Base-by-base conservation (phyloP, 2,113 vertebrate species). In the Felis chaus region DNA sequence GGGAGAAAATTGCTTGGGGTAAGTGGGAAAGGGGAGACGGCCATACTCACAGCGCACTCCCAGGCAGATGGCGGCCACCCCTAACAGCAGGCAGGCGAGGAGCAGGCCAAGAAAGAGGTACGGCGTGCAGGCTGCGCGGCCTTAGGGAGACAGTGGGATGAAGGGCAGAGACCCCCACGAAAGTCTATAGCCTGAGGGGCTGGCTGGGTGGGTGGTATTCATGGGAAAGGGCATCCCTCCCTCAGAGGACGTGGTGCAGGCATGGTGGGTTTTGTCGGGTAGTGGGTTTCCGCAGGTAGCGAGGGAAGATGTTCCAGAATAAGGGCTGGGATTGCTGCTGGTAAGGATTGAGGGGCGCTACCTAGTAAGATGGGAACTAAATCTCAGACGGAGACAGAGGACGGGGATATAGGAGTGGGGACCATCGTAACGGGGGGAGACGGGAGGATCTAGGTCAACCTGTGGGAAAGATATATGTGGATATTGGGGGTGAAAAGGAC, bases 31-130 rank as follows among this genome's bases (percentile, higher is more conserved):
- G 10, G 11, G 41, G 55, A 66, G 13, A 16, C 33, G 27, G 63
- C 10, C 92, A 48, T 93, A 98, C 98, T 98, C 97, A 98, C 98
- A 98, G 39, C 57, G 95, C 78, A 98, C 90, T 45, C 97, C 97
- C 61, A 98, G 53, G 82, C 97, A 97, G 73, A 96, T 68, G 63
- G 85, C 19, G 2, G 97, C 84, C 81, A 96, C 83, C 2, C 57
- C 97, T 4, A 97, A 57, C n/a, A 98, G 61, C 81, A 98, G 79
- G 83, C 97, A 94, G 90, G 74, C 45, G 63, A 97, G 84, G 50
- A 98, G 39, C 85, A 98, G 79, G 41, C 97, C 91, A 0, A 97
- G 84, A 53, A 97, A 48, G 55, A 92, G 29, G 73, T 87, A 83
- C 1, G 88, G 83, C 29, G 7, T 11, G 65, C 89, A 53, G 82